Evolutionary conservation across 1,140 invertebrate genomes (phyloP).

Genomic region (Neodiprion fabricii): DNA sequence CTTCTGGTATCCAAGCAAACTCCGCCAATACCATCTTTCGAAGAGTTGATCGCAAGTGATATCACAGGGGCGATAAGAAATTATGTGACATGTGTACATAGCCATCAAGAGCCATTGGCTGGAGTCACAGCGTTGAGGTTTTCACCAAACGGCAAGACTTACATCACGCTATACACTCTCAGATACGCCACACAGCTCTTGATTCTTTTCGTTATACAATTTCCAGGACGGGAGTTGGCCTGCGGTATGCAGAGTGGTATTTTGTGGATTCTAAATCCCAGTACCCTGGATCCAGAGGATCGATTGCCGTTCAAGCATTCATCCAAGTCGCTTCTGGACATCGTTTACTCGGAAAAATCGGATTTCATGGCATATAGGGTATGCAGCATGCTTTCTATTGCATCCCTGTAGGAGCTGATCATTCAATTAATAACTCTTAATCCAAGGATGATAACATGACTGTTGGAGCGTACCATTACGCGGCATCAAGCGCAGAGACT

Average conservation of each 20-base stretch:
- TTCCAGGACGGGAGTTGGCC: slow-evolving; percentile 30
- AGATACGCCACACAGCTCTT: background rate
- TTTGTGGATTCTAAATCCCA: slow-evolving; percentile 64
- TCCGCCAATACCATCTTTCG: slow-evolving; percentile 31
- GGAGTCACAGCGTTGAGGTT: slow-evolving; percentile 34
- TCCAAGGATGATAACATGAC: slow-evolving; percentile 60
- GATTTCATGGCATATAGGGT: slow-evolving; percentile 64
- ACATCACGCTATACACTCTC: slow-evolving; percentile 6
- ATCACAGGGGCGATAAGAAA: slow-evolving; percentile 21
- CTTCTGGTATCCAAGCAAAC: slow-evolving; percentile 21
- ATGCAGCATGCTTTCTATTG: slow-evolving; percentile 35
- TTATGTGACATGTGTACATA: slow-evolving; percentile 33
- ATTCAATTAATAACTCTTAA: slow-evolving; percentile 8
- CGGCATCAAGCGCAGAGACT: slow-evolving; percentile 13
- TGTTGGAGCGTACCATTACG: slow-evolving; percentile 62
- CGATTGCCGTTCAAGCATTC: slow-evolving; percentile 59
- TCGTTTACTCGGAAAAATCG: slow-evolving; percentile 61
- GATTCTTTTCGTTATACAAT: slow-evolving; percentile 7
- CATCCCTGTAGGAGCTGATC: background rate
- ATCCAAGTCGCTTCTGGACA: slow-evolving; percentile 53
- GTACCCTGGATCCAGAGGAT: slow-evolving; percentile 58
- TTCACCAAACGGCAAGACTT: slow-evolving; percentile 26
- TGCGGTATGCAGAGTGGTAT: slow-evolving; percentile 64
- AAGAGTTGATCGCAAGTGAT: slow-evolving; percentile 24
- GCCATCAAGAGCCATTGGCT: slow-evolving; percentile 16